Percentiles rank a stretch among this genome's conserved stretches.
Conservation (phyloP, 2,888 invertebrate species). For the Dichetophora obliterata region DNA sequence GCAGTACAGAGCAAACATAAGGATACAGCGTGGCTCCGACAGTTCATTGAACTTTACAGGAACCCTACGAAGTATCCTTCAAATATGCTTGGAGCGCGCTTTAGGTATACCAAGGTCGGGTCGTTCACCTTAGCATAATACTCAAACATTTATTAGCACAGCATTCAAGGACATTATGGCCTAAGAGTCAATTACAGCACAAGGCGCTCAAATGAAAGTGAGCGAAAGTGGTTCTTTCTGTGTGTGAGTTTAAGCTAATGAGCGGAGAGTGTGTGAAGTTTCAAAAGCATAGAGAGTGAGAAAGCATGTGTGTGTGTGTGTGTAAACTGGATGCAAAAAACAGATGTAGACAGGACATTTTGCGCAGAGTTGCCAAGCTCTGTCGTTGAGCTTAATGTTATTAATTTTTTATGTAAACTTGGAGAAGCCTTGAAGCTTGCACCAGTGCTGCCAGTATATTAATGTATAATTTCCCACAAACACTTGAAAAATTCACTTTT, state of each 20-base stretch:
- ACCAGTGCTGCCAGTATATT: not conserved
- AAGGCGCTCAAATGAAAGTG: conserved; percentile 1
- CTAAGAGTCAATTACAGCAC: not conserved
- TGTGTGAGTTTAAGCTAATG: not conserved
- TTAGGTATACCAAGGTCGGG: conserved; percentile 64
- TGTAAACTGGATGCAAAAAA: too few species aligned
- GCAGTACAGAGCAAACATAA: not conserved
- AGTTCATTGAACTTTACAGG: conserved; percentile 28
- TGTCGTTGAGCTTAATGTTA: too few species aligned
- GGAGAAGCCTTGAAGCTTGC: not conserved
- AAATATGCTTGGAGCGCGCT: conserved; percentile 1
- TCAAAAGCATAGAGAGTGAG: not conserved
- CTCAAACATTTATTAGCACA: conserved; percentile 16
- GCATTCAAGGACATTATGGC: conserved; percentile 49
- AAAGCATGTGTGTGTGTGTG: not conserved
- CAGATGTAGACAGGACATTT: not conserved
- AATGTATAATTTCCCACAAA: too few species aligned
- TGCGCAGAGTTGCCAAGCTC: not conserved
- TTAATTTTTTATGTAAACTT: too few species aligned
- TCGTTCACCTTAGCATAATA: conserved; percentile 57
- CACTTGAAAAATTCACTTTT: too few species aligned
- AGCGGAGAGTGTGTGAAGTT: not conserved
- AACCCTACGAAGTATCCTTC: conserved; percentile 42
- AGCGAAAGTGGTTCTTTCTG: conserved; percentile 28
- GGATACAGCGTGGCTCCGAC: not conserved